Evolutionary conservation across 1,140 invertebrate species (phyloP).

Genomic region (Lycorma delicatula): DNA sequence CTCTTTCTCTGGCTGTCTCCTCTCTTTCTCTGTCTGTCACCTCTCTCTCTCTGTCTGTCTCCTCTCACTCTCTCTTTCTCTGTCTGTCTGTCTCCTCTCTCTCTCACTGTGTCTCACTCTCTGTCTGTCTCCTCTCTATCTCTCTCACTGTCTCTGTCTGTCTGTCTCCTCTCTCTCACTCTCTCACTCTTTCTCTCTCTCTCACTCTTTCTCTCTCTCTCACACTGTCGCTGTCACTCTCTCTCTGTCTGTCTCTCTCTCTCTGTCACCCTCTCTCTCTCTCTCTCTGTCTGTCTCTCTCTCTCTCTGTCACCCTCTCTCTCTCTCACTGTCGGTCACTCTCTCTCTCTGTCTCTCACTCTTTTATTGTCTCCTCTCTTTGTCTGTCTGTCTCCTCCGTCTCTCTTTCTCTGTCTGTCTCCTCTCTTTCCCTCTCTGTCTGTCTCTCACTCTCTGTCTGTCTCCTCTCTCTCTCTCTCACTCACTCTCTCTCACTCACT

Average conservation of each 20-base stretch:
- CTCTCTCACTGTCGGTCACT: neutral
- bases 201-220: no score
- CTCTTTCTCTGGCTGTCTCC: neutral
- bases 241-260: no score
- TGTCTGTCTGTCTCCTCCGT: neutral
- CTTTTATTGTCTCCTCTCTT: neutral
- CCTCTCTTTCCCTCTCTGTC: neutral
- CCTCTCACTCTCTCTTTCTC: neutral
- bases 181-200: neutral
- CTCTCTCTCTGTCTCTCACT: neutral
- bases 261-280: no score
- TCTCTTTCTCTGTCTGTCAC: neutral
- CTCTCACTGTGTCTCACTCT: neutral
- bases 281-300: no score
- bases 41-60: neutral
- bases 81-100: neutral
- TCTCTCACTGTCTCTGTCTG: no score
- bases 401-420: neutral
- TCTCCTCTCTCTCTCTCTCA: neutral
- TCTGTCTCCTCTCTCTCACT: no score
- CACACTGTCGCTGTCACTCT: no score
- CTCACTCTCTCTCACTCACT: neutral
- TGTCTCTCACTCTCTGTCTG: neutral
- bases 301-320: no score
- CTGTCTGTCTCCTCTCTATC: neutral